These are phyloP conservation scores for Drosophila persimilis DNA, from an alignment of 1,140 invertebrate genomes.

Conservation along the genomic window DNA sequence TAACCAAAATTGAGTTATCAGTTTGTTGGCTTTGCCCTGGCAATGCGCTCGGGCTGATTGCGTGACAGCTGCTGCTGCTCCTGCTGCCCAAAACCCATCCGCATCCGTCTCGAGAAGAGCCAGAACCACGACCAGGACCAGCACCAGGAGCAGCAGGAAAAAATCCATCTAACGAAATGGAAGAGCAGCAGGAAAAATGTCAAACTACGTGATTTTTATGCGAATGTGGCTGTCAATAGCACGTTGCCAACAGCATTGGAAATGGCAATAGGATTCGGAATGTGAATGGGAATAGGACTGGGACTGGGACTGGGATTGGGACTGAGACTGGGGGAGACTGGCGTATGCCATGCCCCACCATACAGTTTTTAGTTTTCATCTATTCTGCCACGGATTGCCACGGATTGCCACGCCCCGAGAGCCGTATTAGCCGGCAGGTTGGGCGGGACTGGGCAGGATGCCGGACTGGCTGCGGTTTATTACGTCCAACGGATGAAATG, in stretches of 20 bases:
- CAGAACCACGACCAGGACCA: slow-evolving; percentile 6
- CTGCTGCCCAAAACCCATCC: slow-evolving; percentile 6
- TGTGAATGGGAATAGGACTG: neutral
- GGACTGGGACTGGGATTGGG: neutral
- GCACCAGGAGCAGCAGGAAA: slow-evolving; percentile 15
- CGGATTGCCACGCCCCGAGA: neutral
- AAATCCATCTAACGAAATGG: slow-evolving; percentile 62
- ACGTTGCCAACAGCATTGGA: slow-evolving; percentile 51
- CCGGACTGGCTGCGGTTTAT: slow-evolving; percentile 53
- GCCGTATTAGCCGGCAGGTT: slow-evolving; percentile 50
- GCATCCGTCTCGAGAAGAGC: slow-evolving; percentile 4
- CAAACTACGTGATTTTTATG: slow-evolving; percentile 81
- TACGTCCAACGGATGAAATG: slow-evolving; percentile 62
- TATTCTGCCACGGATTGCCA: slow-evolving; percentile 3
- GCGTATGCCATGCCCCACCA: slow-evolving; percentile 17
- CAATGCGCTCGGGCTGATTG: slow-evolving; percentile 67
- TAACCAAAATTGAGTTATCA: slow-evolving; percentile 80
- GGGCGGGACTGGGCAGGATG: neutral
- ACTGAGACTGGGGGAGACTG: neutral
- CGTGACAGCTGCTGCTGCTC: slow-evolving; percentile 66
- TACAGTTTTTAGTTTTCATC: slow-evolving; percentile 25
- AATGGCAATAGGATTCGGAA: slow-evolving; percentile 38
- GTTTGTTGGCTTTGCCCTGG: slow-evolving; percentile 69
- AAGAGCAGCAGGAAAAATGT: slow-evolving; percentile 70
- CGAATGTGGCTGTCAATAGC: slow-evolving; percentile 72